Evolutionary conservation across 2,888 invertebrate genomes (phyloP).

Genomic region (Agrilus mali): DNA sequence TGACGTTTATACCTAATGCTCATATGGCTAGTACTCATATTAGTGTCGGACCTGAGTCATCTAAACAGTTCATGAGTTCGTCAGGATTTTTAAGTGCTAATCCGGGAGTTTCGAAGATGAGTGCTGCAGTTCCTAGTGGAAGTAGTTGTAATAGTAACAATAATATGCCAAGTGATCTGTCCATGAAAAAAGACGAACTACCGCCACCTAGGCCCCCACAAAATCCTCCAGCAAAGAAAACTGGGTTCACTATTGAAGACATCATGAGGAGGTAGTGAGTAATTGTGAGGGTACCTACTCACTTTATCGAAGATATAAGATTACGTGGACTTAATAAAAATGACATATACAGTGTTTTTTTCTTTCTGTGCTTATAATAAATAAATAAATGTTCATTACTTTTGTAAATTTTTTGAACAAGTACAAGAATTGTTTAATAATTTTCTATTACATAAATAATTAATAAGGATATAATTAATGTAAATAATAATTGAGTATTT

Average conservation of each 20-base stretch:
- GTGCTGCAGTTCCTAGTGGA: constrained; percentile 1
- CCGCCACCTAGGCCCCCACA: constrained; percentile 42
- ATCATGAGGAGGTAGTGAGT: constrained; percentile 68
- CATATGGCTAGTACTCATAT: too few species aligned
- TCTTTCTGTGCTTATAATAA: too few species aligned
- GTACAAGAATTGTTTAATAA: background rate
- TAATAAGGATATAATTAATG: too few species aligned
- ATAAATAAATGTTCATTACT: too few species aligned
- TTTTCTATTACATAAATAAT: too few species aligned
- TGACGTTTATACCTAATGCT: too few species aligned
- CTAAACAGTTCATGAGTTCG: background rate
- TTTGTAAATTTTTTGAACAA: background rate
- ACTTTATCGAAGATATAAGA: too few species aligned
- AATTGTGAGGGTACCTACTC: background rate
- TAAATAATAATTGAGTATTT: too few species aligned
- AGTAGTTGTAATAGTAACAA: constrained; percentile 8
- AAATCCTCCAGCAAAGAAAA: constrained; percentile 51
- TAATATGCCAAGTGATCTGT: constrained; percentile 30
- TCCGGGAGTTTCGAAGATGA: constrained; percentile 11
- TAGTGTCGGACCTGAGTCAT: too few species aligned
- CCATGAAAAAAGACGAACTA: constrained; percentile 30
- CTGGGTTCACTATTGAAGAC: constrained; percentile 83
- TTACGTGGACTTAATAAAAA: too few species aligned
- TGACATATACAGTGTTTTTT: too few species aligned
- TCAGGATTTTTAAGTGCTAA: constrained; percentile 10